Evolutionary conservation across 1,140 invertebrate species (phyloP).

Genomic region (Atta colombica): DNA sequence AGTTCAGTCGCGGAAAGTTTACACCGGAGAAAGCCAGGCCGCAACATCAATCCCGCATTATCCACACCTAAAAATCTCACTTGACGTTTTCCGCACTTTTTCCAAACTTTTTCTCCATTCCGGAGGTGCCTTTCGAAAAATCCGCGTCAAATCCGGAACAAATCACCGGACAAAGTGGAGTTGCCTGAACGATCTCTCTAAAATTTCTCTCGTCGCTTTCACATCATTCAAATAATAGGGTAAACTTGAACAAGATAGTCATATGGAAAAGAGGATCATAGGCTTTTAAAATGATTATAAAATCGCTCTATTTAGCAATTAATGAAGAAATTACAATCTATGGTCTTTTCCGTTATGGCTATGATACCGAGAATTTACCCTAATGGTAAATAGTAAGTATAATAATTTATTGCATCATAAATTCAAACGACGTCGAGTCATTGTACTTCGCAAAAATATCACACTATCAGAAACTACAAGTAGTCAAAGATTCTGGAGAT

Average conservation of each 20-base stretch:
- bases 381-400: no score
- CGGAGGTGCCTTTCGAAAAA: not conserved
- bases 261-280: no score
- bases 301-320: no score
- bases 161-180: not conserved
- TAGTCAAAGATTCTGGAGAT: constrained; percentile 45
- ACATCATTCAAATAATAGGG: not conserved
- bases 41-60: constrained; percentile 54
- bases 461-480: not conserved
- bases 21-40: not conserved
- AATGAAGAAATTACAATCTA: no score
- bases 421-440: not conserved
- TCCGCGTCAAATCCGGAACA: not conserved
- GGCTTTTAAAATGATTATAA: no score
- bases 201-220: not conserved
- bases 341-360: not conserved
- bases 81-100: constrained; percentile 17
- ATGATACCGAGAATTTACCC: no score
- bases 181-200: not conserved
- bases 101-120: not conserved
- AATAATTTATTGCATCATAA: not conserved
- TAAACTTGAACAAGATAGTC: no score
- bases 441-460: not conserved
- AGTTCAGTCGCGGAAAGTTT: constrained; percentile 50
- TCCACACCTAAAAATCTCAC: constrained; percentile 36